Conservation (phyloP, 92 coral and sea anemone species). For the Palythoa heliodiscus region DNA sequence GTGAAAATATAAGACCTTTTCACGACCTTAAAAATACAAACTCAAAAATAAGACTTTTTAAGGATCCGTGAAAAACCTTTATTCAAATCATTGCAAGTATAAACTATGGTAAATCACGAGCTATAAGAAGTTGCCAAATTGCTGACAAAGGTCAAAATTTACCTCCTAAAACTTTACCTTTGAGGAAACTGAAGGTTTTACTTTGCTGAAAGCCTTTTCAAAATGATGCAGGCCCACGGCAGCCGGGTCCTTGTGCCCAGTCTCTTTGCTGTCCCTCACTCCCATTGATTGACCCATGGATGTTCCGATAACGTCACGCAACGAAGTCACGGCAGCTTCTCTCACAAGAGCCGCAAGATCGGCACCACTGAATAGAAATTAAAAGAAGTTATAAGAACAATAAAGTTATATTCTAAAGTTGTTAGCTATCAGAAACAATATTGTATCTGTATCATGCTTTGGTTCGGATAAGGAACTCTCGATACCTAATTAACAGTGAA, state of each 20-base stretch:
- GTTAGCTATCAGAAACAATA: neutral
- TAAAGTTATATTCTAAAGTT: neutral
- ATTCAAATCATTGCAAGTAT: no score
- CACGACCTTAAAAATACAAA: no score
- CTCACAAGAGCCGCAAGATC: conserved; percentile 95
- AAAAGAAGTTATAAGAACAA: neutral
- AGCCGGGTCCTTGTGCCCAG: conserved; percentile 34
- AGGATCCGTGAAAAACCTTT: no score
- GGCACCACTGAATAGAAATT: conserved; percentile 75
- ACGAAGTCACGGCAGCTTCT: conserved; percentile 94
- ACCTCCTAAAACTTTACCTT: conserved; percentile 55
- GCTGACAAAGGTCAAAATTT: neutral
- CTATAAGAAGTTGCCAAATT: neutral
- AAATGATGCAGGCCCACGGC: conserved; percentile 88
- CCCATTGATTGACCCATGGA: conserved; percentile 22
- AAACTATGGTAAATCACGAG: no score
- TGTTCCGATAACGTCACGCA: conserved; percentile 79
- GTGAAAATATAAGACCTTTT: no score
- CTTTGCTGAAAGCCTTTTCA: conserved; percentile 79
- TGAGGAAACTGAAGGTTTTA: conserved; percentile 87
- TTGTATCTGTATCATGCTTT: neutral
- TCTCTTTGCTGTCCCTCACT: neutral
- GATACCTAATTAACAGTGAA: no score
- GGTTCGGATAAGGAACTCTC: no score
- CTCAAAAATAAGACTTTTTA: no score